Base-by-base conservation (phyloP, 1,140 invertebrate species). In the Apis dorsata region DNA sequence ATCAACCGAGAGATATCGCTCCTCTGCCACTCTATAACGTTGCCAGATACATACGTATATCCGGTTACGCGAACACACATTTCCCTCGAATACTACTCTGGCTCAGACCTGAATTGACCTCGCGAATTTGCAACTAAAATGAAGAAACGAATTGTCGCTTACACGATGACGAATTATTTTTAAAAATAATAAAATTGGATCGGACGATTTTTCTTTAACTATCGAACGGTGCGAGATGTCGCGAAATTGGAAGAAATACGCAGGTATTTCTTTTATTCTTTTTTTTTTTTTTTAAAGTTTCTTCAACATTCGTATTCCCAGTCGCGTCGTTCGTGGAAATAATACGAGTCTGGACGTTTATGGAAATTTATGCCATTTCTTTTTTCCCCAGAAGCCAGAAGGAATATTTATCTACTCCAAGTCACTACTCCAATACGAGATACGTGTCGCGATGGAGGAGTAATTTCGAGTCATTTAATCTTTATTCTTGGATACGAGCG, bases 81-180 rank as follows among this genome's bases (percentile, higher is more conserved):
- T 82, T 24, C 34, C 34, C 34, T 34, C 34, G 34, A 7, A 44
- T 44, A 7, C 34, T 7, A 7, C 34, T 24, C 4, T 44, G 34
- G 5, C 4, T 34, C 4, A 34, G 34, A 34, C 4, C 34, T 34
- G 2, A 4, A 34, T 34, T 34, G 34, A n/a, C 19, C 17, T 49
- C 12, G 11, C 55, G 62, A 63, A 34, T 44, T 62, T 44, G 49
- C 51, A 55, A 53, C 62, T 77, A 85, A 86, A 86, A 84, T 13
- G 19, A 12, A 34, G 55, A 15, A 83, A 84, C n/a, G 72, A 44
- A 53, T 85, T 28, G 21, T 59, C 11, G 21, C 34, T 44, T 63
- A 68, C n/a, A 1, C 19, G 44, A 8, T n/a, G 44, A 55, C 34
- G 5, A 44, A 44, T 44, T 44, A 44, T 44, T 7, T 44, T 7